Percentiles rank a stretch among this genome's conserved stretches.
Evolutionary conservation across 1,140 invertebrate species (phyloP).

Genomic region (Scaptomyza hsui): DNA sequence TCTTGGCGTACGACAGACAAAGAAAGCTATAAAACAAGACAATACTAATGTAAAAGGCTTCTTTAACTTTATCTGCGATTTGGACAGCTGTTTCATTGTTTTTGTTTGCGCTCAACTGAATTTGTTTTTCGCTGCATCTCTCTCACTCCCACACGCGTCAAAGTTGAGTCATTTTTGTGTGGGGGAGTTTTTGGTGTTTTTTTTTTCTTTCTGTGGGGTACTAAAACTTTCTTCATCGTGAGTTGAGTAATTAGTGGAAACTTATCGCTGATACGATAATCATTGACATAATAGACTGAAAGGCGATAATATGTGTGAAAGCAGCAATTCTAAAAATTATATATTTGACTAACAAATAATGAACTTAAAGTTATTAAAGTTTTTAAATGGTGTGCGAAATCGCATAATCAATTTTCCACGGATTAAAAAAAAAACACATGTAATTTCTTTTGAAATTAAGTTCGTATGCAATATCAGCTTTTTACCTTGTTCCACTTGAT

Average conservation of each 20-base stretch:
- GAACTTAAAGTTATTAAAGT: too few relatives aligned
- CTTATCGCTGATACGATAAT: conserved; percentile 58
- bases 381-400: too few relatives aligned
- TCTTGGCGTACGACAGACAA: conserved; percentile 18
- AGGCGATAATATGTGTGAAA: neutral
- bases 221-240: conserved; percentile 49
- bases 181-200: conserved; percentile 24
- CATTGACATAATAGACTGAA: neutral
- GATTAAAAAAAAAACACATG: conserved; percentile 8
- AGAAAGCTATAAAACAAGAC: conserved; percentile 20
- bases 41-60: conserved; percentile 25
- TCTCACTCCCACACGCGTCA: conserved; percentile 36
- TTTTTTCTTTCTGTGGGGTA: neutral
- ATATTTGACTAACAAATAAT: too few relatives aligned
- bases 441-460: conserved; percentile 24
- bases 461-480: neutral
- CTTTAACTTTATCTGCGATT: conserved; percentile 41
- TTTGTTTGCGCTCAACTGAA: conserved; percentile 19
- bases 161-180: conserved; percentile 45
- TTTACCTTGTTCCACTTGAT: conserved; percentile 55
- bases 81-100: conserved; percentile 63
- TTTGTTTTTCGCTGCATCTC: conserved; percentile 22
- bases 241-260: conserved; percentile 42
- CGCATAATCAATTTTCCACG: neutral
- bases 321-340: conserved; percentile 2